phyloP scores from a whole-genome alignment of 2,113 vertebrate species.

The Gambusia affinis region DNA sequence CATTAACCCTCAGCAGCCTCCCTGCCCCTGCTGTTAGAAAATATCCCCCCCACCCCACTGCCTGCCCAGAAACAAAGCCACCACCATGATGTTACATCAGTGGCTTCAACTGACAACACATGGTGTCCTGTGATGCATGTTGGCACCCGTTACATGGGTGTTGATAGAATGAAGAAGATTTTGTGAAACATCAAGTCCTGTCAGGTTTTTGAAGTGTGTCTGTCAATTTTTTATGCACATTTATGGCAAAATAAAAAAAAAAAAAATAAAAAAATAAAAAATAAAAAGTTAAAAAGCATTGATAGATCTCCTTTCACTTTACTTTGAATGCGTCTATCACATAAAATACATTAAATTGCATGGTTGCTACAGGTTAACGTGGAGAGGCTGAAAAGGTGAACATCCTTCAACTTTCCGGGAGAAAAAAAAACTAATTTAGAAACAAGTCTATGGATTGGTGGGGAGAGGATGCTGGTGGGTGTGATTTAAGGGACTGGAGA shows the following conservation, averaged over 20 bases:
- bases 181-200: background rate
- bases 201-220: background rate
- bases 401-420: background rate
- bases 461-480: slow-evolving; percentile 13
- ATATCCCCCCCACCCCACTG: background rate
- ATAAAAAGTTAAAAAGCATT: background rate
- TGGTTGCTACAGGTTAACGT: no score
- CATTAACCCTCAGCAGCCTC: no score
- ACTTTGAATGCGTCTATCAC: background rate
- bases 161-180: background rate
- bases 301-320: background rate
- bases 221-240: background rate
- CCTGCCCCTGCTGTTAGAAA: background rate
- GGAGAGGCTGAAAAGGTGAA: no score
- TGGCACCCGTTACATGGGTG: background rate
- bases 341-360: no score
- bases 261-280: no score
- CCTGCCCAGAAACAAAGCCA: background rate
- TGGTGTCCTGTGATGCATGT: no score
- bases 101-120: no score
- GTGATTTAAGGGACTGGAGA: slow-evolving; percentile 59
- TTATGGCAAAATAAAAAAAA: background rate
- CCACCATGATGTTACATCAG: background rate
- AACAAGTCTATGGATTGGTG: background rate
- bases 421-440: slow-evolving; percentile 17